Evolutionary conservation across 1,140 invertebrate species (phyloP).

Genomic region (Ceratitis capitata): DNA sequence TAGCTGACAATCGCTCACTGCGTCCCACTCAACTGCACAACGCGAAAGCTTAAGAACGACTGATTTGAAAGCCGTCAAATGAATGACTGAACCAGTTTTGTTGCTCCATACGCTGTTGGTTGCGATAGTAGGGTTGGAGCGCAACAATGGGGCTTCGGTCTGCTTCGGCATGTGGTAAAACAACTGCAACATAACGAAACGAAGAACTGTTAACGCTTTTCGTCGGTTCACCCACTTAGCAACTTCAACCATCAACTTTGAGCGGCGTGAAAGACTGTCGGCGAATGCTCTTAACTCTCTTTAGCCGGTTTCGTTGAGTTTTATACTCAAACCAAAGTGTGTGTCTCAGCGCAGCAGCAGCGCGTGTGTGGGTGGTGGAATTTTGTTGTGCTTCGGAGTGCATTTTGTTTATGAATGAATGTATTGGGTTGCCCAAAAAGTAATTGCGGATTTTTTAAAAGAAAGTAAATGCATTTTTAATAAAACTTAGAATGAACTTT

Average conservation of each 20-base stretch:
- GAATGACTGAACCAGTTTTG: conserved; percentile 5
- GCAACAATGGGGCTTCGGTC: background rate
- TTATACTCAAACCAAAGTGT: background rate
- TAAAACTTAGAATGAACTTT: too few relatives aligned
- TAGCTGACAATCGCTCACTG: background rate
- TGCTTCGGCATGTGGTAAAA: too few relatives aligned
- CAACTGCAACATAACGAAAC: conserved; percentile 5
- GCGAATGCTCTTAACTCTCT: background rate
- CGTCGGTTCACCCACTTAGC: background rate
- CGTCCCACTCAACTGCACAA: background rate
- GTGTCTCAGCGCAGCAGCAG: background rate
- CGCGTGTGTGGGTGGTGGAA: background rate
- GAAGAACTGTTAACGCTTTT: background rate
- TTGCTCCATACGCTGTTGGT: background rate
- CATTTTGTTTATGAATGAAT: background rate
- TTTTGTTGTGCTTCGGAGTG: background rate
- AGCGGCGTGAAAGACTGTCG: background rate
- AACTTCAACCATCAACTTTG: background rate
- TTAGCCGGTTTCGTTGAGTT: background rate
- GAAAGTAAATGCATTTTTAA: too few relatives aligned
- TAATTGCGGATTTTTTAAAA: too few relatives aligned
- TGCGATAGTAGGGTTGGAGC: conserved; percentile 26
- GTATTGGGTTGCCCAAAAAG: too few relatives aligned
- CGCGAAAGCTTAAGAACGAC: conserved; percentile 17
- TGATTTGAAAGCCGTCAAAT: conserved; percentile 7